Base-by-base conservation (phyloP, 1,140 invertebrate genomes). In the Rhagoletis pomonella region DNA sequence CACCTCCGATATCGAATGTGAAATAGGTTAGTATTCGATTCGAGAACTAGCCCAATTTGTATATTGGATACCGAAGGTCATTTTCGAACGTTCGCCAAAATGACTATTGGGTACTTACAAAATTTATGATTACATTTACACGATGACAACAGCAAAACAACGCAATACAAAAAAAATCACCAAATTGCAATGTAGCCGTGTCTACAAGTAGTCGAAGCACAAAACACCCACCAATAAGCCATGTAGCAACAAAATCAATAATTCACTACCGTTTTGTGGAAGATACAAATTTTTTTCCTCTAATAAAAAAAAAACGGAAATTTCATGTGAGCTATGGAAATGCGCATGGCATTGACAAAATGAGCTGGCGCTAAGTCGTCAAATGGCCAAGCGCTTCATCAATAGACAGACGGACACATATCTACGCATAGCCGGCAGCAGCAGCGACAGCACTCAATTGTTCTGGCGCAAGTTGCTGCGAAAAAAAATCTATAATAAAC, bases 281-380 rank as follows among this genome's bases (percentile, higher is more conserved):
- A 9, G 1, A 55, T 19, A 42, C 67, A 1, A 4, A 47, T 29
- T 29, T 69, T 12, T 14, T 4, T 55, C 1, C 44, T 12, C 4
- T 17, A 4, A 62, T 14, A 47, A 55, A 55, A 73, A 73, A 9
- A 39, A 47, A 9, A 47, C n/a, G 39, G 12, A 73, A 73, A 73
- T 47, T 12, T 81, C n/a, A 55, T 58, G n/a, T 19, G 47, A 12
- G 9, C 3, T 7, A 9, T 81, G 47, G 19, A 81, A 81, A 55
- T n/a, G 7, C 3, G 6, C 9, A n/a, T 81, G n/a, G 73, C 73
- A 81, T 81, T 81, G 73, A 81, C 73, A 81, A 81, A 81, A 29
- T 81, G 73, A 81, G 73, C 73, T 81, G 73, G 73, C 73, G 84
- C 59, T 85, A 85, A 85, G 84, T 85, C 84, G 84, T 58, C 84